Evolutionary conservation across 2,113 vertebrate genomes (phyloP).

Genomic region (Smithornis capensis): DNA sequence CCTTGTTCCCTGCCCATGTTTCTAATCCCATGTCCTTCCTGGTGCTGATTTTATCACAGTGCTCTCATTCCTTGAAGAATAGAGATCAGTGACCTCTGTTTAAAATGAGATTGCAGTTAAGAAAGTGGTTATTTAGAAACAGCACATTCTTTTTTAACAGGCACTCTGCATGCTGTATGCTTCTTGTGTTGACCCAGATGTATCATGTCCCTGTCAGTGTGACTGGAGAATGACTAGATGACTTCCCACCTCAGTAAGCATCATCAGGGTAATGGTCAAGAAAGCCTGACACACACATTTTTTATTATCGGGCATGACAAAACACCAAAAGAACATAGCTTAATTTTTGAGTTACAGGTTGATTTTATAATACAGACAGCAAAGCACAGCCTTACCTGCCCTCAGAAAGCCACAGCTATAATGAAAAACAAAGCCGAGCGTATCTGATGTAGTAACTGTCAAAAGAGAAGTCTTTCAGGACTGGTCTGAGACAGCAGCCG

Average conservation of each 20-base stretch:
- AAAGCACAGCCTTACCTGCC: not conserved
- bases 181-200: not conserved
- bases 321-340: not conserved
- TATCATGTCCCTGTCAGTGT: not conserved
- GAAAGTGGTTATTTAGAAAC: not conserved
- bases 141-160: not conserved
- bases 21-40: slow-evolving; percentile 35
- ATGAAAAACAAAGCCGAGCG: not conserved
- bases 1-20: not conserved
- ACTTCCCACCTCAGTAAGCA: not conserved
- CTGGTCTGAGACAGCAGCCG: not conserved
- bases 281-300: not conserved
- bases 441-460: not conserved
- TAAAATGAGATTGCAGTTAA: not conserved
- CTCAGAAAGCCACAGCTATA: not conserved
- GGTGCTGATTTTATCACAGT: slow-evolving; percentile 19
- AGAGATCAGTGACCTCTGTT: not conserved
- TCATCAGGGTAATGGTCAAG: not conserved
- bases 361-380: not conserved
- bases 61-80: not conserved
- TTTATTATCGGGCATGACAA: not conserved
- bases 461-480: not conserved
- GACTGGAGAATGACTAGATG: not conserved
- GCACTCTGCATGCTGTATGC: not conserved
- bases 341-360: not conserved